Conservation (phyloP, 2,888 invertebrate species). For the Choristoneura rosaceana region DNA sequence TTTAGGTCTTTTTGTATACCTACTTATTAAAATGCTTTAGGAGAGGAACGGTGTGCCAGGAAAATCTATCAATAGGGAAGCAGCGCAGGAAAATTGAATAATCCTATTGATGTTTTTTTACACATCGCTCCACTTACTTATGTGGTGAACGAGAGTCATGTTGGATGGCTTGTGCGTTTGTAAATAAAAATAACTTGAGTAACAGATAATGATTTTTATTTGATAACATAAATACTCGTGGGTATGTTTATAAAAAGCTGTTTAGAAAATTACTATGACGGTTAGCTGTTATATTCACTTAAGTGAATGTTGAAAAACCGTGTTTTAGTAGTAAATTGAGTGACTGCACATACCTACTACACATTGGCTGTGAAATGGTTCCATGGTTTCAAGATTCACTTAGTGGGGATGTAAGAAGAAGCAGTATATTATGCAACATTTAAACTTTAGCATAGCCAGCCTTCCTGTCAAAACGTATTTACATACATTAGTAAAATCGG, state of each 20-base stretch:
- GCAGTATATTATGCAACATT: slow-evolving; percentile 12
- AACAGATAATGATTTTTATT: slow-evolving; percentile 29
- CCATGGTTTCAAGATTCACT: neutral
- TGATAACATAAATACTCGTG: slow-evolving; percentile 9
- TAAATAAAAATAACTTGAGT: slow-evolving; percentile 6
- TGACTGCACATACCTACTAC: neutral
- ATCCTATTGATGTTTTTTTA: too few relatives aligned
- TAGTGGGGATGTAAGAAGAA: neutral
- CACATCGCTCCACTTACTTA: too few relatives aligned
- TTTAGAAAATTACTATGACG: neutral
- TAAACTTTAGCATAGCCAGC: slow-evolving; percentile 3
- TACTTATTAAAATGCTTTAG: too few relatives aligned
- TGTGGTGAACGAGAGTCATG: neutral
- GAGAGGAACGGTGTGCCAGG: too few relatives aligned
- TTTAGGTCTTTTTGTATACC: too few relatives aligned
- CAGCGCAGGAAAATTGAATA: too few relatives aligned
- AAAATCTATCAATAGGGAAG: too few relatives aligned
- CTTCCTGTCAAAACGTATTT: slow-evolving; percentile 14
- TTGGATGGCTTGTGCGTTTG: neutral
- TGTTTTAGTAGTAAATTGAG: neutral
- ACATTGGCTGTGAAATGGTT: neutral
- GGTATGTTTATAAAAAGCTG: slow-evolving; percentile 14
- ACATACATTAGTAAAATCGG: slow-evolving; percentile 19
- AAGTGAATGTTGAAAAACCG: neutral
- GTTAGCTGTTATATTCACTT: neutral